Percentiles rank a stretch among this genome's conserved stretches.
These are phyloP conservation scores for Onychorhynchus coronatus DNA, from an alignment of 2,113 vertebrate species.

Conservation along the genomic window DNA sequence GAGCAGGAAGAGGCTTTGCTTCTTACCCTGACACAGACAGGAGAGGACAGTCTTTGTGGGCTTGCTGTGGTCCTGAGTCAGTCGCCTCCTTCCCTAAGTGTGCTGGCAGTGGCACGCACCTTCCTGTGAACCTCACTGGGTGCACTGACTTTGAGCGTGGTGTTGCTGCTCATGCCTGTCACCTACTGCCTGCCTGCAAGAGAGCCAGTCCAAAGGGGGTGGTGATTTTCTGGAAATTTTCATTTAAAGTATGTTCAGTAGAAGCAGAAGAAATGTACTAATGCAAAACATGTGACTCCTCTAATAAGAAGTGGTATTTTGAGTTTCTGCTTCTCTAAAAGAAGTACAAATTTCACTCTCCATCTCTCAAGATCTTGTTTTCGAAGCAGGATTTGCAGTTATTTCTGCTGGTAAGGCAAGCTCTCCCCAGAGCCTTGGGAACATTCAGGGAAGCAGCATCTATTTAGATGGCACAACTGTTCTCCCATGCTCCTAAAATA, in stretches of 20 bases:
- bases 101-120: neutral
- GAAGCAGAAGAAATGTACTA: neutral
- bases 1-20: neutral
- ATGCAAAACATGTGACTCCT: neutral
- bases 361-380: neutral
- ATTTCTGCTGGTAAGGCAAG: neutral
- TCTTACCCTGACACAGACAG: fast-evolving
- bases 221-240: neutral
- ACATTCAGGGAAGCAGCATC: neutral
- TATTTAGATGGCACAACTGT: neutral
- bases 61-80: neutral
- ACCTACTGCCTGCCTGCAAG: neutral
- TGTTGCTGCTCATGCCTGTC: fast-evolving
- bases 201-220: neutral
- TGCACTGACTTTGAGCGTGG: fast-evolving
- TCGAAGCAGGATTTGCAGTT: neutral
- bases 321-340: neutral
- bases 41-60: neutral
- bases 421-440: neutral
- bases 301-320: neutral
- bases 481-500: neutral
- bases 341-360: neutral
- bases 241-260: neutral
- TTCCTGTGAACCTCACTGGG: neutral
- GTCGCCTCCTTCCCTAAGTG: neutral